phyloP scores from a whole-genome alignment of 2,113 vertebrate genomes.

The Barbus barbus region DNA sequence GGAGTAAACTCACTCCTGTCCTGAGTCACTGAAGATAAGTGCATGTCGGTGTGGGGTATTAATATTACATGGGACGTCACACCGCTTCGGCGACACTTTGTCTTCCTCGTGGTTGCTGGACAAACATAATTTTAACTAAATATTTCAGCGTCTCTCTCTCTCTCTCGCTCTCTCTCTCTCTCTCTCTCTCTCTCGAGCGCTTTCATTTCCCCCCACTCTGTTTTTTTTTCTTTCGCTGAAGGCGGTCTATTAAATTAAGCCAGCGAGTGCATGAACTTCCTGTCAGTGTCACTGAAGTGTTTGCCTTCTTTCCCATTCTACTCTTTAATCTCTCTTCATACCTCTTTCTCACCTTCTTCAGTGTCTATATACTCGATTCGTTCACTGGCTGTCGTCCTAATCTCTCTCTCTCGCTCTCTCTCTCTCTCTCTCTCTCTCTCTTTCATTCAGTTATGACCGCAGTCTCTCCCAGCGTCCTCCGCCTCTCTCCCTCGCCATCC shows the following conservation, averaged over 20 bases:
- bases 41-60: slow-evolving; percentile 15
- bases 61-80: slow-evolving; percentile 46
- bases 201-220: neutral
- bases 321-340: neutral
- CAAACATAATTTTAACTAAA: slow-evolving; percentile 27
- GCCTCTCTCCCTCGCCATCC: slow-evolving; percentile 76
- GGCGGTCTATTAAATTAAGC: slow-evolving; percentile 68
- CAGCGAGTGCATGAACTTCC: slow-evolving; percentile 70
- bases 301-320: slow-evolving; percentile 59
- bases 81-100: neutral
- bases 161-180: too few relatives aligned
- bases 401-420: slow-evolving; percentile 14
- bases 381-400: slow-evolving; percentile 14
- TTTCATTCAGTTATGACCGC: slow-evolving; percentile 76
- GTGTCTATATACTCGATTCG: neutral
- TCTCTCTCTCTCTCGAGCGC: neutral
- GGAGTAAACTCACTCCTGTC: slow-evolving; percentile 33
- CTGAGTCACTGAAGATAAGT: slow-evolving; percentile 14
- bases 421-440: neutral
- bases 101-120: slow-evolving; percentile 34
- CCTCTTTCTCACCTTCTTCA: neutral
- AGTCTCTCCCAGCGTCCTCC: slow-evolving; percentile 78
- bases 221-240: slow-evolving; percentile 42
- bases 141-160: slow-evolving; percentile 5
- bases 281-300: slow-evolving; percentile 65